Percentiles rank a stretch among this genome's conserved stretches.
Conservation (phyloP, 2,113 vertebrate genomes). For the Campylomormyrus numenius region DNA sequence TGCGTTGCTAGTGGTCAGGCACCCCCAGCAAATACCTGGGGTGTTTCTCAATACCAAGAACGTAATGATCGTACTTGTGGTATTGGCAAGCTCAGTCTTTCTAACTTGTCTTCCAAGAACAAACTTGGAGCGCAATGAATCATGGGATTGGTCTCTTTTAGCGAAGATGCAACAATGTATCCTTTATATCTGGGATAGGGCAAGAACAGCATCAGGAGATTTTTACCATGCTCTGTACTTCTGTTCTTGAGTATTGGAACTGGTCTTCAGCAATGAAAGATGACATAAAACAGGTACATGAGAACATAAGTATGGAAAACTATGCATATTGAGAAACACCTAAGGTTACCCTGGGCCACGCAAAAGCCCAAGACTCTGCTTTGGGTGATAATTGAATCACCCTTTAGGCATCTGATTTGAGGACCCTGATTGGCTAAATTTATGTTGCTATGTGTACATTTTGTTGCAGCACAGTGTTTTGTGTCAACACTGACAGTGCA, state of each 20-base stretch:
- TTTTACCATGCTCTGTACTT: neutral
- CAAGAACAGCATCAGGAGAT: neutral
- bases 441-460: neutral
- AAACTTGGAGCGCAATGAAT: neutral
- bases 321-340: neutral
- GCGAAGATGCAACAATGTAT: neutral
- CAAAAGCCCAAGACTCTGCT: neutral
- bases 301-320: no score
- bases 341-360: neutral
- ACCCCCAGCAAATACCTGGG: neutral
- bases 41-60: neutral
- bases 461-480: no score
- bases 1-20: neutral
- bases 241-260: neutral
- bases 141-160: neutral
- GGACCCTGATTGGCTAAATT: neutral
- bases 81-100: neutral
- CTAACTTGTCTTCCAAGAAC: neutral
- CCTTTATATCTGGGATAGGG: neutral
- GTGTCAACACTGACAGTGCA: no score
- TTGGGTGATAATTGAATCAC: neutral
- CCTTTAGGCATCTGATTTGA: neutral
- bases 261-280: neutral
- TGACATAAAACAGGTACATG: neutral
- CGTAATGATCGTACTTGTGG: neutral